Conservation (phyloP, 2,797 vertebrate species). For the Triplophysa bombifrons region DNA sequence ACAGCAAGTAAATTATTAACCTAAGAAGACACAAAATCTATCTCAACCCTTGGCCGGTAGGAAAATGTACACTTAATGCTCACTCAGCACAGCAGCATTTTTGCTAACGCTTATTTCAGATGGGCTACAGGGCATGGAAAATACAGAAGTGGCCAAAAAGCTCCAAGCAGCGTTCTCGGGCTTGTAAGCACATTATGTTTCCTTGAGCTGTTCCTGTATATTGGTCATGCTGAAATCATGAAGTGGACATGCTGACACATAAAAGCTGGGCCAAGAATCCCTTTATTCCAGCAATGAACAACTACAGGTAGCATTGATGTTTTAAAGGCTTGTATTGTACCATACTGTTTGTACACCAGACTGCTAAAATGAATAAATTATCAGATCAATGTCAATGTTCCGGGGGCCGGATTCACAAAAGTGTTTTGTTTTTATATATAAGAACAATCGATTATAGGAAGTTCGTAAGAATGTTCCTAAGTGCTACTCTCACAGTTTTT, state of each 20-base stretch:
- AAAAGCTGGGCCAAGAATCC: constrained; percentile 22
- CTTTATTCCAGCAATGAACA: constrained; percentile 11
- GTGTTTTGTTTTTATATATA: constrained; percentile 16
- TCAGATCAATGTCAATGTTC: constrained; percentile 66
- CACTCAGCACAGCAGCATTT: background rate
- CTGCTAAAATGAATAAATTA: constrained; percentile 74
- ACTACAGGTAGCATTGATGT: background rate
- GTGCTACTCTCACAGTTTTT: too few relatives aligned
- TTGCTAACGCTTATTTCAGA: background rate
- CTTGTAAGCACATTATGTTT: constrained; percentile 39
- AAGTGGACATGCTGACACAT: constrained; percentile 27
- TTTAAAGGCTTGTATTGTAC: constrained; percentile 56
- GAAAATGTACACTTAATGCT: constrained; percentile 8
- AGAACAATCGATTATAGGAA: too few relatives aligned
- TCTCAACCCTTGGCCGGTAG: constrained; percentile 51
- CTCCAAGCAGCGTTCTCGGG: constrained; percentile 13
- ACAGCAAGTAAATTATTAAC: constrained; percentile 71
- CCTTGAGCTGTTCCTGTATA: constrained; percentile 6
- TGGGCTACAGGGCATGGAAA: constrained; percentile 10
- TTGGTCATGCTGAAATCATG: constrained; percentile 1
- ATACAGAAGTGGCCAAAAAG: constrained; percentile 16
- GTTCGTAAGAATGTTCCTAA: too few relatives aligned
- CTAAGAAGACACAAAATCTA: constrained; percentile 36
- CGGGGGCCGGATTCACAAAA: background rate
- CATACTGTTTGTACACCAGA: constrained; percentile 31